Evolutionary conservation across 2,888 invertebrate species (phyloP), one percentile per base, ranked within the genome.

Genomic region (Yponomeuta sedellus): DNA sequence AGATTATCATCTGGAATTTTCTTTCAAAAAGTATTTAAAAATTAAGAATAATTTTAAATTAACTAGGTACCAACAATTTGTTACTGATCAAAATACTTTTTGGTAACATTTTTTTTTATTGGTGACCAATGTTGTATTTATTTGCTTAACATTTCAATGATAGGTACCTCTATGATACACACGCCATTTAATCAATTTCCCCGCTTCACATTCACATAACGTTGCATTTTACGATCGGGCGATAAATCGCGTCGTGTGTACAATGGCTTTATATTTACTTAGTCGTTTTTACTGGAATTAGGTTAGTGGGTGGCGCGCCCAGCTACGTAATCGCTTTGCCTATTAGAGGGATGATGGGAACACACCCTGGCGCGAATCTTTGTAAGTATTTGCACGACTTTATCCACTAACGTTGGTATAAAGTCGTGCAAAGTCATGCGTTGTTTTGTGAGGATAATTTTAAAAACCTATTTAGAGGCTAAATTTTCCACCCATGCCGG

Each of bases 301-400:
- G 86, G 85, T 88, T 86, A 88, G 82, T 79, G 78, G 78, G 71
- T 20, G 81, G 81, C 80, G 77, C 81, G 78, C 78, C 82, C 78
- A 73, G 75, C 76, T 75, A 77, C 82, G 80, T 87, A 84, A 86
- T 86, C 82, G 83, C 80, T 82, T 81, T 78, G 78, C 79, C 81
- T 83, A 83, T 84, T 83, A 82, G 77, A 78, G 75, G 74, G 75
- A 75, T 78, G 83, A 80, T 79, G 80, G 77, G 83, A 83, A 83
- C 82, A 82, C 82, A 74, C 79, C 80, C 79, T 75, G 72, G 72
- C 73, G 78, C 75, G 77, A 79, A 80, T 84, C 85, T 80, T 78
- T 62, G 34, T 28, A 28, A 28, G 28, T 62, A 28, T 62, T 34
- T n/a, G 28, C 39, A 16, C 62, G 22, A 22, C 59, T 20, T 57